These are phyloP conservation scores for Holocentrus rufus DNA, from an alignment of 2,797 vertebrate genomes.

Conservation along the genomic window DNA sequence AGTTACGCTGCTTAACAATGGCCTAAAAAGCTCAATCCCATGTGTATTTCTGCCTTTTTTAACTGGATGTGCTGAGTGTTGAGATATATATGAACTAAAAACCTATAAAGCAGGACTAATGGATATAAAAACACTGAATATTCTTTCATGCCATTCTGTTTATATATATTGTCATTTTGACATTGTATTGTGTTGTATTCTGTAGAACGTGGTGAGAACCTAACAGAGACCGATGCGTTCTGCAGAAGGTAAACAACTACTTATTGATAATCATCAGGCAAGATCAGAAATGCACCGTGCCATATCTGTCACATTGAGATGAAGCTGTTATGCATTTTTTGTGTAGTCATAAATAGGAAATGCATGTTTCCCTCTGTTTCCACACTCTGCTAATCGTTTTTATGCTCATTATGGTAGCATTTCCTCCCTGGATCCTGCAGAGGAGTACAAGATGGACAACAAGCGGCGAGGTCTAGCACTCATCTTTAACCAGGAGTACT, in stretches of 20 bases:
- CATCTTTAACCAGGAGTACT: slow-evolving; percentile 95
- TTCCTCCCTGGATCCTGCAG: slow-evolving; percentile 81
- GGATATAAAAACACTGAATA: not conserved
- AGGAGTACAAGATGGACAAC: slow-evolving; percentile 91
- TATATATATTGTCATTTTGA: not conserved
- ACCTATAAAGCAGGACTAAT: not conserved
- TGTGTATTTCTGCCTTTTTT: not conserved
- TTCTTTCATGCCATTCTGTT: not conserved
- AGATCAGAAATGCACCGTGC: not conserved
- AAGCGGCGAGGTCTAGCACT: slow-evolving; percentile 88
- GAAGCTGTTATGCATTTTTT: not conserved
- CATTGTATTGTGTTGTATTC: slow-evolving; percentile 50
- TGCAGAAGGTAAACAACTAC: slow-evolving; percentile 77
- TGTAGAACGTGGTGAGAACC: slow-evolving; percentile 77
- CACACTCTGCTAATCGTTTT: not conserved
- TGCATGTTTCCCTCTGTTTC: not conserved
- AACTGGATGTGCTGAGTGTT: slow-evolving; percentile 4
- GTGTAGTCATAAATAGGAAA: not conserved
- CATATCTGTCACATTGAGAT: too few species aligned
- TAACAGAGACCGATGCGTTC: slow-evolving; percentile 83
- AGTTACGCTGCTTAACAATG: slow-evolving; percentile 56
- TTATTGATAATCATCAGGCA: not conserved
- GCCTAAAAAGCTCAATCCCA: slow-evolving; percentile 28
- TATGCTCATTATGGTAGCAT: slow-evolving; percentile 42
- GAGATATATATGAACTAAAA: not conserved